These are phyloP conservation scores for Latrodectus geometricus DNA, from an alignment of 1,140 invertebrate genomes.

Conservation along the genomic window DNA sequence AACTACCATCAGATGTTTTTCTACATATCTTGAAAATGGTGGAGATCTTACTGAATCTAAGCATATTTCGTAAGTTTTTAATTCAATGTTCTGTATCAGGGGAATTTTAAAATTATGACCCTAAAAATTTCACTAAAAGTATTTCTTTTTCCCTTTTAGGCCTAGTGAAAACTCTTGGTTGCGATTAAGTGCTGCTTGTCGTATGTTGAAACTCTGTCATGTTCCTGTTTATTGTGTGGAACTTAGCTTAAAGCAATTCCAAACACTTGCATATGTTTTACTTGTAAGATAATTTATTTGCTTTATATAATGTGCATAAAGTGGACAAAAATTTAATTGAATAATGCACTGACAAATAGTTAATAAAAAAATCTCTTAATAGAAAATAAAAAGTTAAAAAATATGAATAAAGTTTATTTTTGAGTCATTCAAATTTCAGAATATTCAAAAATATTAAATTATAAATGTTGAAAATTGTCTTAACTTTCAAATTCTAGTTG, in stretches of 20 bases:
- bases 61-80: constrained; percentile 71
- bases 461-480: too few relatives aligned
- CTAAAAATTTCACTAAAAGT: too few relatives aligned
- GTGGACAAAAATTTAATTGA: too few relatives aligned
- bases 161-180: constrained; percentile 87
- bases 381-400: too few relatives aligned
- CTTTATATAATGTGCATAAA: not conserved
- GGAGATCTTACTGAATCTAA: constrained; percentile 79
- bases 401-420: too few relatives aligned
- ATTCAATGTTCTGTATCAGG: not conserved
- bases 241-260: constrained; percentile 93
- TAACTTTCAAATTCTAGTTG: too few relatives aligned
- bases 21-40: constrained; percentile 87
- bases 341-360: too few relatives aligned
- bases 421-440: not conserved
- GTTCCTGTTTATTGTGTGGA: constrained; percentile 84
- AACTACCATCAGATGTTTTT: constrained; percentile 92
- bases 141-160: constrained; percentile 62
- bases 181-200: constrained; percentile 88
- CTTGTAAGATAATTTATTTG: constrained; percentile 74
- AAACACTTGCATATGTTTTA: constrained; percentile 90
- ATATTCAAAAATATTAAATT: too few relatives aligned
- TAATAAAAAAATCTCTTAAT: too few relatives aligned
- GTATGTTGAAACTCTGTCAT: constrained; percentile 87
- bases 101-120: too few relatives aligned